Percentiles rank a stretch among this genome's conserved stretches.
phyloP scores from a whole-genome alignment of 2,113 vertebrate genomes.

The Aphelocoma coerulescens region DNA sequence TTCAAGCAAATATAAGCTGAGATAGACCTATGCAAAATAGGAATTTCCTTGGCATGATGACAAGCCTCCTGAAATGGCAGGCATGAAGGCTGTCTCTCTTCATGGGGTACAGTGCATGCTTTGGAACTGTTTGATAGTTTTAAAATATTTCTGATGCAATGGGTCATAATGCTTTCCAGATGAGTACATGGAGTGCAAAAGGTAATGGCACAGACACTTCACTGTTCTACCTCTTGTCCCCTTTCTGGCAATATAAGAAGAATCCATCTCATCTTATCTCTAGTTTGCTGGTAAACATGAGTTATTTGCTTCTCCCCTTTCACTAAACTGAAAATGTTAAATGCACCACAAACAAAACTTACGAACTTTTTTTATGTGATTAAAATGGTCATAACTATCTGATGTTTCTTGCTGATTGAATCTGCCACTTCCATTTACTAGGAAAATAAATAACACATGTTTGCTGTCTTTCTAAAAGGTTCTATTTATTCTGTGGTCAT shows the following conservation, averaged over 20 bases:
- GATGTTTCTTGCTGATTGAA: conserved; percentile 96
- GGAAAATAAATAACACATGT: conserved; percentile 99
- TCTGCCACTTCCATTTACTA: conserved; percentile 94
- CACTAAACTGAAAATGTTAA: conserved; percentile 81
- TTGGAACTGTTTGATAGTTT: conserved; percentile 74
- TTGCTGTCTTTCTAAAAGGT: conserved; percentile 76
- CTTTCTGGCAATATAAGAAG: conserved; percentile 8
- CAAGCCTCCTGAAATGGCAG: conserved; percentile 65
- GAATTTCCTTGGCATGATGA: conserved; percentile 61
- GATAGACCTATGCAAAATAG: conserved; percentile 61
- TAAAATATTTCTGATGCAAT: conserved; percentile 74
- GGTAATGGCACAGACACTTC: conserved; percentile 58
- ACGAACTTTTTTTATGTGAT: conserved; percentile 89
- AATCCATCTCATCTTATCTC: conserved; percentile 77
- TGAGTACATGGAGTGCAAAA: conserved; percentile 63
- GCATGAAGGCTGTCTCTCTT: conserved; percentile 57
- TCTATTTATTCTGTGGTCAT: conserved; percentile 82
- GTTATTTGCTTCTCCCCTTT: conserved; percentile 55
- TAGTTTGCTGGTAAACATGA: conserved; percentile 80
- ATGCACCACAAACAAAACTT: conserved; percentile 79
- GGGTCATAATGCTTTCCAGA: conserved; percentile 74
- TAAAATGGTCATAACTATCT: conserved; percentile 94
- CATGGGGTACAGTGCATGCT: conserved; percentile 62
- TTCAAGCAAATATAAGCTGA: conserved; percentile 57
- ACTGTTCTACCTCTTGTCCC: conserved; percentile 40